A percentile compares a stretch with the other conserved stretches of the same genome.
Conservation (phyloP, 1,140 invertebrate species). For the Conus betulinus region DNA sequence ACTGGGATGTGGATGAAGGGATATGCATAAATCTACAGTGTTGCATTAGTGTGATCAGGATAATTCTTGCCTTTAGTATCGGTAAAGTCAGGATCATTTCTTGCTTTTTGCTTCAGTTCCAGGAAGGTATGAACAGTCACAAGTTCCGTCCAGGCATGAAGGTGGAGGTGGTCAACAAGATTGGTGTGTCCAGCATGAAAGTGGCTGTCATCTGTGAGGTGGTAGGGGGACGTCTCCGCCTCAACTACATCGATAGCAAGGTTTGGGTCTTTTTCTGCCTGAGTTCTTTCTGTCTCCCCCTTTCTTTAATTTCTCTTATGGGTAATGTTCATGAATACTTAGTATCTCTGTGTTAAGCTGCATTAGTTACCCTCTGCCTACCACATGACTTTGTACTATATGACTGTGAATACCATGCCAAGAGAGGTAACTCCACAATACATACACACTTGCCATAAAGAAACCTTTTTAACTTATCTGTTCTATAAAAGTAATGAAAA, state of each 20-base stretch:
- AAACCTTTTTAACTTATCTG: too few species aligned
- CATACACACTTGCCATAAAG: too few species aligned
- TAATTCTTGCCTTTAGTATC: background rate
- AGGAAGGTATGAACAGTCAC: conserved; percentile 68
- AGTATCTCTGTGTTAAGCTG: too few species aligned
- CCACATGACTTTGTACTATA: too few species aligned
- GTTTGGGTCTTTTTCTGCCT: conserved; percentile 64
- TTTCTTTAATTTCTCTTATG: background rate
- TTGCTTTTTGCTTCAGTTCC: conserved; percentile 51
- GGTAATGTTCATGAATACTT: background rate
- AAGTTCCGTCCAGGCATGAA: conserved; percentile 83
- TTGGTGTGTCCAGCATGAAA: conserved; percentile 93
- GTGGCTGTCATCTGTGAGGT: conserved; percentile 92
- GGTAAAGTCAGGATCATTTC: too few species aligned
- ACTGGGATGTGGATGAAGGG: too few species aligned
- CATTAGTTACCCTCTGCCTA: too few species aligned
- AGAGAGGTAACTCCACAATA: too few species aligned
- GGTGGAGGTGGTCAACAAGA: conserved; percentile 97
- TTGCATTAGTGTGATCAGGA: background rate
- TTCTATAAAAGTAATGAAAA: too few species aligned
- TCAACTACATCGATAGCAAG: conserved; percentile 92
- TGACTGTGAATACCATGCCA: too few species aligned
- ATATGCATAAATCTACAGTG: background rate
- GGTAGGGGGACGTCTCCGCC: conserved; percentile 89
- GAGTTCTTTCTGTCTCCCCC: background rate